phyloP scores from a whole-genome alignment of 2,888 invertebrate species.

The Phasia obesa region DNA sequence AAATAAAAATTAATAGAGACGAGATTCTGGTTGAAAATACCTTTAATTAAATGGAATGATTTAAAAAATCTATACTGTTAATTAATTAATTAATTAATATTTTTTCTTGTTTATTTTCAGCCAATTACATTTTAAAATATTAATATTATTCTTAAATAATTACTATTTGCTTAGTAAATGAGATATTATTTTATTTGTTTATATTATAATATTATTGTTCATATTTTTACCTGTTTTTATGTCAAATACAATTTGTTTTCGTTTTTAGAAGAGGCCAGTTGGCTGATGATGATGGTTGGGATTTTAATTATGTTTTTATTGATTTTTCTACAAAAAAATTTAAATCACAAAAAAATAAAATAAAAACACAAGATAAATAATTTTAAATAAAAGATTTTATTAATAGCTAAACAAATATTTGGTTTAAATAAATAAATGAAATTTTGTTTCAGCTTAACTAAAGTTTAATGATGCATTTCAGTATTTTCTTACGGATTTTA shows the following conservation, averaged over 20 bases:
- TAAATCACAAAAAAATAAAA: constrained; percentile 60
- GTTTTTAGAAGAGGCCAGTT: constrained; percentile 30
- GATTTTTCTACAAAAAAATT: constrained; percentile 60
- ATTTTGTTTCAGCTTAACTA: constrained; percentile 73
- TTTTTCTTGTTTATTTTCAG: background rate
- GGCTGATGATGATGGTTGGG: constrained; percentile 45
- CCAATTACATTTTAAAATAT: constrained; percentile 37
- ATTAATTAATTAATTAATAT: background rate
- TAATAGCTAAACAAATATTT: constrained; percentile 77
- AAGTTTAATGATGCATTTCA: constrained; percentile 30
- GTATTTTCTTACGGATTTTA: constrained; percentile 42
- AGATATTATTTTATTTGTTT: constrained; percentile 28
- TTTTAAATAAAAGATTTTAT: constrained; percentile 26
- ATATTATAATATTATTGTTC: constrained; percentile 22
- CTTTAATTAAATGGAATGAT: constrained; percentile 62
- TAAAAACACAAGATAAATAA: constrained; percentile 58
- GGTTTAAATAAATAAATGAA: constrained; percentile 81
- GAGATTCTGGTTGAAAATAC: constrained; percentile 51
- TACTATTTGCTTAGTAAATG: constrained; percentile 12
- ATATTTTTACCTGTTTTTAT: background rate
- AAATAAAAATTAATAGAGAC: constrained; percentile 11
- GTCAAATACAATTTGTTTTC: background rate
- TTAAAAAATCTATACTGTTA: constrained; percentile 16
- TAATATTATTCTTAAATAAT: background rate
- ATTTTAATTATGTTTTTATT: constrained; percentile 42